phyloP scores from a whole-genome alignment of 2,888 invertebrate species.

The Hemaris fuciformis region DNA sequence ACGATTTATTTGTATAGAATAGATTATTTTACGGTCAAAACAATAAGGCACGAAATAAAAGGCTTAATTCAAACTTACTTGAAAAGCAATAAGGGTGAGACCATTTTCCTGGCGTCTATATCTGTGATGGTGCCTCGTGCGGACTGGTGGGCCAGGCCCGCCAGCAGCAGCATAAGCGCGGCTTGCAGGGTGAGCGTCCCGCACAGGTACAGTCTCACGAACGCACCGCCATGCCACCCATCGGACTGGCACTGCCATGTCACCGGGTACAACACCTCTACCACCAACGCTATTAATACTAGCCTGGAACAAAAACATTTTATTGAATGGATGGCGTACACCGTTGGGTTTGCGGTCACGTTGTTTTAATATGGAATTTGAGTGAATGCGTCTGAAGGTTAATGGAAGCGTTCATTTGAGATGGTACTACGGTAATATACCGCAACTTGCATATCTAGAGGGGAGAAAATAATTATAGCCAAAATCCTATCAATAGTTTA shows the following conservation, averaged over 20 bases:
- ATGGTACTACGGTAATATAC: too few relatives aligned
- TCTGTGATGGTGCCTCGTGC: conserved; percentile 91
- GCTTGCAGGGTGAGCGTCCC: conserved; percentile 86
- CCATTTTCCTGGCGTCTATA: conserved; percentile 84
- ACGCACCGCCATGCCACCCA: conserved; percentile 86
- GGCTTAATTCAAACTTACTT: conserved; percentile 82
- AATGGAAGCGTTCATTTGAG: too few relatives aligned
- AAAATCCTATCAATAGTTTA: too few relatives aligned
- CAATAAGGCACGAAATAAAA: too few relatives aligned
- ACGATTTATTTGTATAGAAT: too few relatives aligned
- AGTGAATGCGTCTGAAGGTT: too few relatives aligned
- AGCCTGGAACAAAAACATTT: conserved; percentile 73
- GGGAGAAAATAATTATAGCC: too few relatives aligned
- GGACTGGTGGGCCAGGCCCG: conserved; percentile 86
- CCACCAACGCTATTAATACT: conserved; percentile 83
- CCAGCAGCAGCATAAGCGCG: conserved; percentile 83
- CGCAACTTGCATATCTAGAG: too few relatives aligned
- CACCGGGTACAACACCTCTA: conserved; percentile 83
- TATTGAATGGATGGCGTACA: background rate
- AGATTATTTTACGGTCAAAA: too few relatives aligned
- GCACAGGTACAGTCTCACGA: conserved; percentile 87
- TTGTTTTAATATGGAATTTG: background rate
- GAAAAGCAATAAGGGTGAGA: conserved; percentile 86
- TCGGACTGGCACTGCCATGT: conserved; percentile 86
- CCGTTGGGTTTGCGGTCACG: background rate